A percentile compares a stretch with the other conserved stretches of the same genome.
These are phyloP conservation scores for Scytalopus superciliaris DNA, from an alignment of 2,113 vertebrate species.

Conservation along the genomic window DNA sequence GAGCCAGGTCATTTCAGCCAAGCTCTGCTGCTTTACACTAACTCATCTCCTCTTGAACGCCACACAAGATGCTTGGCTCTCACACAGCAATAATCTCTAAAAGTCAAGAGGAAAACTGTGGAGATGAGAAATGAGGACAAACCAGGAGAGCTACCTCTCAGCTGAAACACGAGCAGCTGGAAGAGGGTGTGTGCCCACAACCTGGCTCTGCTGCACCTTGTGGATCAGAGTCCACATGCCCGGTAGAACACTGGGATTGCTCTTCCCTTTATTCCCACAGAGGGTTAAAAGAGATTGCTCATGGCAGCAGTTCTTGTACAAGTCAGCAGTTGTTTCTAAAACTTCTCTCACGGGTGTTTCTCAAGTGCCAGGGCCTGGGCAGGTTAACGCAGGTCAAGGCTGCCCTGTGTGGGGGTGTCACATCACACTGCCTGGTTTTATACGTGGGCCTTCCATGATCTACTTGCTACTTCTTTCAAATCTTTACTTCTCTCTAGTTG, in stretches of 20 bases:
- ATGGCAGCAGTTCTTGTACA: neutral
- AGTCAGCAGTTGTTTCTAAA: neutral
- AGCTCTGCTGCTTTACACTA: neutral
- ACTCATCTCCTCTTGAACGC: neutral
- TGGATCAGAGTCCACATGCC: neutral
- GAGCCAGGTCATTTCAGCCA: neutral
- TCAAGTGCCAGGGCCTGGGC: neutral
- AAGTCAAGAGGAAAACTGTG: neutral
- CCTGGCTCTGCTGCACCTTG: neutral
- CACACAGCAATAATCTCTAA: neutral
- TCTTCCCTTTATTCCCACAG: neutral
- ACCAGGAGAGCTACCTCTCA: neutral
- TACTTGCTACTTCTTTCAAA: slow-evolving; percentile 1
- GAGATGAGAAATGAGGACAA: slow-evolving; percentile 7
- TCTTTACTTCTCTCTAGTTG: neutral
- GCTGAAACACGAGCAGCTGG: neutral
- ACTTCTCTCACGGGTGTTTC: neutral
- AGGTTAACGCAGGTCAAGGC: neutral
- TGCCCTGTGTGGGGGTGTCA: neutral
- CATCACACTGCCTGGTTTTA: neutral
- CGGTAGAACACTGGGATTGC: neutral
- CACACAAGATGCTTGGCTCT: neutral
- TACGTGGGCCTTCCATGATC: neutral
- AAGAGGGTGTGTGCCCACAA: neutral
- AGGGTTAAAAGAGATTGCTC: neutral